Conservation (phyloP, 1,140 invertebrate genomes). For the Drosophila triauraria region DNA sequence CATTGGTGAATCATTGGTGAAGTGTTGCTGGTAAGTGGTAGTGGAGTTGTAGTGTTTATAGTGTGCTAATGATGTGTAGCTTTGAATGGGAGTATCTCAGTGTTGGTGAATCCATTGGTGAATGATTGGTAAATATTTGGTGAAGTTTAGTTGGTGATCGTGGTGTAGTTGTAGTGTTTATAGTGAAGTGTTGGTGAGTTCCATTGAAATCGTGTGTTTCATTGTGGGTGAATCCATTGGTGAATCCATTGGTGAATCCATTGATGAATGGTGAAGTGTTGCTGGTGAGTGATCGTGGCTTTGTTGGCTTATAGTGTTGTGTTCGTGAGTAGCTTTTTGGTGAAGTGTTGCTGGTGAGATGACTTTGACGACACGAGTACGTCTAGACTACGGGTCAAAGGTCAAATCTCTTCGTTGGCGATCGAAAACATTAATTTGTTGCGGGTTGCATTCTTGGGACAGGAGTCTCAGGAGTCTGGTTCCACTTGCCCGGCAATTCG, state of each 20-base stretch:
- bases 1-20: background rate
- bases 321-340: slow-evolving; percentile 2
- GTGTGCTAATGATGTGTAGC: background rate
- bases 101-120: background rate
- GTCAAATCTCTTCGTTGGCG: slow-evolving; percentile 58
- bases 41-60: background rate
- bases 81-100: background rate
- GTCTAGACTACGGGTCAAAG: slow-evolving; percentile 32
- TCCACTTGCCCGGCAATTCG: slow-evolving; percentile 62
- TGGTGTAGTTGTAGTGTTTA: too few species aligned
- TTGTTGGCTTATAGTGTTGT: background rate
- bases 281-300: background rate
- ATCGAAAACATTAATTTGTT: slow-evolving; percentile 63
- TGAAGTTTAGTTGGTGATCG: background rate
- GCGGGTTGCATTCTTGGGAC: slow-evolving; percentile 54
- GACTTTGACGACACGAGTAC: slow-evolving; percentile 24
- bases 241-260: background rate
- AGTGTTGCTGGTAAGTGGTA: background rate
- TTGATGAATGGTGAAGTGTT: background rate
- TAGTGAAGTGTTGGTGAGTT: background rate
- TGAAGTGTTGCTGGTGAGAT: slow-evolving; percentile 34
- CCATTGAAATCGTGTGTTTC: background rate
- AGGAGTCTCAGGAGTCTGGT: slow-evolving; percentile 40
- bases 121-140: background rate
- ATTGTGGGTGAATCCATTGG: background rate